A percentile compares a stretch with the other conserved stretches of the same genome.
Conservation (phyloP, 2,113 vertebrate species). For the Lagopus leucura region DNA sequence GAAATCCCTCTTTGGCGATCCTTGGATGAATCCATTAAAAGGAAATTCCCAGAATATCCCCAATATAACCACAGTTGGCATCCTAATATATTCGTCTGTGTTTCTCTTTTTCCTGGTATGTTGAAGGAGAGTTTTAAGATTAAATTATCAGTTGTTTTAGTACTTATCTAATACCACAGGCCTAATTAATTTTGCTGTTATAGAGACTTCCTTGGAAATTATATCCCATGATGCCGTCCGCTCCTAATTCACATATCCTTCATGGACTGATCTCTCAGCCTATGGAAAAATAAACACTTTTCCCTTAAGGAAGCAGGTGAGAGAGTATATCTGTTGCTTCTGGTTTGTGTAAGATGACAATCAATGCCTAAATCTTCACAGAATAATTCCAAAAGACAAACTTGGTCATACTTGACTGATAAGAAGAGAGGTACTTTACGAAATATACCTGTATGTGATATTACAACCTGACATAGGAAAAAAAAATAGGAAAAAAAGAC, state of each 20-base stretch:
- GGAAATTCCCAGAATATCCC: not conserved
- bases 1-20: constrained; percentile 11
- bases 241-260: constrained; percentile 28
- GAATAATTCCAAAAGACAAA: constrained; percentile 47
- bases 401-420: constrained; percentile 31
- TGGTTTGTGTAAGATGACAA: not conserved
- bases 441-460: not conserved
- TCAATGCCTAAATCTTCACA: constrained; percentile 8
- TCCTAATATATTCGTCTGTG: not conserved
- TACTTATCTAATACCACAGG: constrained; percentile 25
- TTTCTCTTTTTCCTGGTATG: not conserved
- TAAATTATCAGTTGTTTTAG: constrained; percentile 32
- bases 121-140: constrained; percentile 31
- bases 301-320: not conserved
- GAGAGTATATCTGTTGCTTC: not conserved
- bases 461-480: not conserved
- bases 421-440: not conserved
- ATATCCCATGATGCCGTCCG: constrained; percentile 33
- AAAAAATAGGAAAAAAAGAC: not conserved
- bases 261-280: not conserved
- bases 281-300: not conserved
- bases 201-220: constrained; percentile 32
- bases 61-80: not conserved
- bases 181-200: constrained; percentile 34
- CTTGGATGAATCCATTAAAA: constrained; percentile 11